Percentiles rank a stretch among this genome's conserved stretches.
phyloP scores from a whole-genome alignment of 2,888 invertebrate genomes.

The Nebria brevicollis region DNA sequence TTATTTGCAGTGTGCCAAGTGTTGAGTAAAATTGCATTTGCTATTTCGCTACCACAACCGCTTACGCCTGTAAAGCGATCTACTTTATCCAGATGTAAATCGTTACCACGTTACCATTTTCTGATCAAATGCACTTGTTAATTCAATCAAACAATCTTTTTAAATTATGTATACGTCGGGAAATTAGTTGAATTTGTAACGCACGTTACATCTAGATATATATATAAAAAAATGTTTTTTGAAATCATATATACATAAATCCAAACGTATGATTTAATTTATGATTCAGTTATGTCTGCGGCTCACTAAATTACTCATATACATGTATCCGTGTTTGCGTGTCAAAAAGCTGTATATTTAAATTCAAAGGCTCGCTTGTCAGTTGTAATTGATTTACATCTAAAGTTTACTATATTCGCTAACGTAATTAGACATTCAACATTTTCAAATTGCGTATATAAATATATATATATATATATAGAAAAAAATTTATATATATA shows the following conservation, averaged over 20 bases:
- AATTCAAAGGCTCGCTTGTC: slow-evolving; percentile 17
- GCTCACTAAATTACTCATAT: slow-evolving; percentile 23
- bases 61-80: not conserved
- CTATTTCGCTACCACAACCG: not conserved
- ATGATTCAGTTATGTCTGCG: not conserved
- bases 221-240: not conserved
- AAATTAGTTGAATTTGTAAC: not conserved
- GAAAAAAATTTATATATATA: not conserved
- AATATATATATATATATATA: not conserved
- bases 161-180: no score
- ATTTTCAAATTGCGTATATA: slow-evolving; percentile 15
- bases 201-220: not conserved
- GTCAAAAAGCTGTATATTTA: slow-evolving; percentile 6
- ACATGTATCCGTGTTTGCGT: slow-evolving; percentile 26
- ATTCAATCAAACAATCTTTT: no score
- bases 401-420: slow-evolving; percentile 7
- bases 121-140: no score
- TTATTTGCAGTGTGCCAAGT: not conserved
- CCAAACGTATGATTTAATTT: slow-evolving; percentile 18
- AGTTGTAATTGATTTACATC: slow-evolving; percentile 28
- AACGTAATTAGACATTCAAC: slow-evolving; percentile 25
- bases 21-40: not conserved
- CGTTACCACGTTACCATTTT: no score
- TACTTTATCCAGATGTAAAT: not conserved
- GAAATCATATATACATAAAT: not conserved